Evolutionary conservation across 1,140 invertebrate genomes (phyloP).

Genomic region (Pogonus chalceus): DNA sequence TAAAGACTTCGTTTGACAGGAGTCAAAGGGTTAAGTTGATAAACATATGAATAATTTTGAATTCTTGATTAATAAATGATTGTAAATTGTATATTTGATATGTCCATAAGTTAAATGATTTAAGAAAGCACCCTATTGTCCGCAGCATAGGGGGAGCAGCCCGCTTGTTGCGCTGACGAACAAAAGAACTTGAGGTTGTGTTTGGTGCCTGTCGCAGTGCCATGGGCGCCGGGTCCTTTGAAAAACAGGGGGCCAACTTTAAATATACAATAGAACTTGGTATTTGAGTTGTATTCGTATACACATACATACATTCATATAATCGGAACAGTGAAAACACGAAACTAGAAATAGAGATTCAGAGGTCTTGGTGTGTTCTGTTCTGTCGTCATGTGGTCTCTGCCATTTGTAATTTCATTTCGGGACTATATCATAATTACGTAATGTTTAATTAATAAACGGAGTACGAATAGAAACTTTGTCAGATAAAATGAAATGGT

Average conservation of each 20-base stretch:
- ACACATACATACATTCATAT: background rate
- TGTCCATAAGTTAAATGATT: no score
- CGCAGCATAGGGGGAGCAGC: background rate
- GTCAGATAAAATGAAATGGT: no score
- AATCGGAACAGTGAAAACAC: background rate
- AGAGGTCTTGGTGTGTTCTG: background rate
- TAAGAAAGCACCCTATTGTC: background rate
- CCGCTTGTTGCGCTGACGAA: background rate
- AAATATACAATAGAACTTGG: constrained; percentile 1
- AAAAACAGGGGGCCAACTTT: background rate
- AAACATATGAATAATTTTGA: no score
- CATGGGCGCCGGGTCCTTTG: background rate
- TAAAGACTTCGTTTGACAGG: no score
- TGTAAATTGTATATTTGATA: no score
- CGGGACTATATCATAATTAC: background rate
- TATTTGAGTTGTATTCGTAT: background rate
- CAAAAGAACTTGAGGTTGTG: background rate
- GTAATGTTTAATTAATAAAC: background rate
- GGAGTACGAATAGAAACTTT: no score
- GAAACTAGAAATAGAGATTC: background rate
- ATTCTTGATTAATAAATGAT: no score
- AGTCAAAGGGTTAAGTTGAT: no score
- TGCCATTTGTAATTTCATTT: background rate
- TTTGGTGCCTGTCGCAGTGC: background rate
- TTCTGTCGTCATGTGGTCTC: background rate